Evolutionary conservation across 2,888 invertebrate species (phyloP), one percentile per base, ranked within the genome.

Genomic region (Cosmorhoe ocellata): DNA sequence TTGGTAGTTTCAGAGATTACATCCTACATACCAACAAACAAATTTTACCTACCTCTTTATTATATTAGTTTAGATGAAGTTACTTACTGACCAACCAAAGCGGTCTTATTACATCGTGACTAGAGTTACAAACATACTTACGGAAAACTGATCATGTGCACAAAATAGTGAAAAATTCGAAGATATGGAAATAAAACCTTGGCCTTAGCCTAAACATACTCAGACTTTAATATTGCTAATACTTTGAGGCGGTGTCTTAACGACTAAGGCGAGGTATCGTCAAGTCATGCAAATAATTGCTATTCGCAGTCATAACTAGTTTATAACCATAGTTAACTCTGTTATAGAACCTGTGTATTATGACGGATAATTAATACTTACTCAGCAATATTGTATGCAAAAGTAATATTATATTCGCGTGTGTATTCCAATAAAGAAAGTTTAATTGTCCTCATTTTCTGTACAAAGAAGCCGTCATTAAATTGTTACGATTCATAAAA

Each of bases 241-340:
- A 76, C 64, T 70, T 73, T 74, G 74, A 66, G 79, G 80, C 78
- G 72, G 74, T 56, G 54, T 71, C 76, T 74, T 84, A 85, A 84
- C 80, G 84, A 85, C 71, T 50, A 59, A 61, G 83, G 82, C 48
- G 79, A 65, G 81, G 76, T 57, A 51, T 45, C 40, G 69, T 71
- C 71, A 66, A 75, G 71, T 74, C 76, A 76, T 56, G 71, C 56
- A 63, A 65, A 50, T 73, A 75, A 74, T 72, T 67, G 64, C 61
- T 56, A 56, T 61, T 54, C 43, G 47, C 54, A 56, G 39, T 51
- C 32, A 7, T 43, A 44, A 49, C 52, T 51, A 49, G 49, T 49
- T 40, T 46, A 62, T n/a, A 56, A 52, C 36, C 40, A 47, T 44
- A 47, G 33, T 52, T 41, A 44, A 40, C 48, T 36, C 40, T 30